A percentile compares a stretch with the other conserved stretches of the same genome.
phyloP scores from a whole-genome alignment of 2,888 invertebrate genomes.

The Malachius bipustulatus region DNA sequence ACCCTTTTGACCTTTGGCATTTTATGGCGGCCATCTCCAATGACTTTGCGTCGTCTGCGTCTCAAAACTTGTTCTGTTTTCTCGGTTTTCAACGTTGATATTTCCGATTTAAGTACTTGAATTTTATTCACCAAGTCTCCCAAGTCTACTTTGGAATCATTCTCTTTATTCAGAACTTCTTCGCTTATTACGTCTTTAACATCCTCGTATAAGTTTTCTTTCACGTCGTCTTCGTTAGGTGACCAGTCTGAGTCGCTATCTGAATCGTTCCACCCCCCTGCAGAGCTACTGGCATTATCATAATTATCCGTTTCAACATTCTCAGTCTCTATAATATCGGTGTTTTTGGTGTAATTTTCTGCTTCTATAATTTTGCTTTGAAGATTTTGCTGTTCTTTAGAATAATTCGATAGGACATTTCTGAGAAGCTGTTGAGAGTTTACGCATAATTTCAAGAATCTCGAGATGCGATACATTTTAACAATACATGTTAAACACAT shows the following conservation, averaged over 20 bases:
- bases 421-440: background rate
- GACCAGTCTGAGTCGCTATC: no score
- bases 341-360: background rate
- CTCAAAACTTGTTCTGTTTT: background rate
- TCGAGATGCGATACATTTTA: background rate
- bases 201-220: no score
- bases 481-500: background rate
- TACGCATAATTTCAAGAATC: background rate
- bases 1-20: background rate
- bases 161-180: no score
- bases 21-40: background rate
- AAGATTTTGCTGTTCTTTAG: background rate
- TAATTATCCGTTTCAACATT: constrained; percentile 1
- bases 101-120: background rate
- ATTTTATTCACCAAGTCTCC: background rate
- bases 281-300: no score
- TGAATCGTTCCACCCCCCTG: no score
- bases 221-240: no score
- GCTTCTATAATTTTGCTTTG: background rate
- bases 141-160: no score
- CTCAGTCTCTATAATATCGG: background rate
- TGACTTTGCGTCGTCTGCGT: background rate
- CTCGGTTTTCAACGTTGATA: background rate
- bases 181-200: no score
- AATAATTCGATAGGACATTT: background rate